A percentile compares a stretch with the other conserved stretches of the same genome.
phyloP scores from a whole-genome alignment of 2,888 invertebrate species.

The Agrilus mali region DNA sequence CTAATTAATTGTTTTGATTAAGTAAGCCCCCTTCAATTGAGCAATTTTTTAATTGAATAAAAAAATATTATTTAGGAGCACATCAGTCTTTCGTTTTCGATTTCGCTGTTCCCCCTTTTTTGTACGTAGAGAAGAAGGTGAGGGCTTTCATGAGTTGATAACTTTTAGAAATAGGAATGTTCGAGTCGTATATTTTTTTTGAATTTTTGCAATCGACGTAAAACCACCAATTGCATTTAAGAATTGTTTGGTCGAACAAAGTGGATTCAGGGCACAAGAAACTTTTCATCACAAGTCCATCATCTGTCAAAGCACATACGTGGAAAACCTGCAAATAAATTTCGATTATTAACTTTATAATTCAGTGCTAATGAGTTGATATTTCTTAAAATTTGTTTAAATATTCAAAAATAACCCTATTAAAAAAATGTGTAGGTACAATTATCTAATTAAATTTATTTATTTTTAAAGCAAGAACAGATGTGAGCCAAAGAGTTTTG shows the following conservation, averaged over 20 bases:
- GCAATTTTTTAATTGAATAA: not conserved
- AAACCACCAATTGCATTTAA: slow-evolving; percentile 92
- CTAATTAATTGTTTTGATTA: too few species aligned
- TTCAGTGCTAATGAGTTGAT: too few species aligned
- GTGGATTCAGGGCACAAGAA: slow-evolving; percentile 86
- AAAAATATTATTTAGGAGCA: not conserved
- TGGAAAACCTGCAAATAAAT: slow-evolving; percentile 62
- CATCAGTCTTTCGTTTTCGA: slow-evolving; percentile 19
- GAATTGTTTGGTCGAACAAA: slow-evolving; percentile 78
- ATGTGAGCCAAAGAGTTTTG: too few species aligned
- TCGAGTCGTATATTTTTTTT: slow-evolving; percentile 70
- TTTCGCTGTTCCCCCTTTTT: slow-evolving; percentile 41
- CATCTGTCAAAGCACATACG: slow-evolving; percentile 80
- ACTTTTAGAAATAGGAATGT: slow-evolving; percentile 82
- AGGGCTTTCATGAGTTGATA: slow-evolving; percentile 84
- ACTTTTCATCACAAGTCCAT: slow-evolving; percentile 81
- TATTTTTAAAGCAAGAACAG: too few species aligned
- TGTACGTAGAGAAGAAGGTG: slow-evolving; percentile 77
- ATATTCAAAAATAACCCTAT: too few species aligned
- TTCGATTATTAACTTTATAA: not conserved
- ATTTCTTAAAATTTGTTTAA: too few species aligned
- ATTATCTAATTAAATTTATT: not conserved
- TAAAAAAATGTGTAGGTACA: too few species aligned
- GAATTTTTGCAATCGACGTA: slow-evolving; percentile 82
- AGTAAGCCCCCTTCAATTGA: not conserved